Base-by-base conservation (phyloP, 2,113 vertebrate species). In the Panurus biarmicus region DNA sequence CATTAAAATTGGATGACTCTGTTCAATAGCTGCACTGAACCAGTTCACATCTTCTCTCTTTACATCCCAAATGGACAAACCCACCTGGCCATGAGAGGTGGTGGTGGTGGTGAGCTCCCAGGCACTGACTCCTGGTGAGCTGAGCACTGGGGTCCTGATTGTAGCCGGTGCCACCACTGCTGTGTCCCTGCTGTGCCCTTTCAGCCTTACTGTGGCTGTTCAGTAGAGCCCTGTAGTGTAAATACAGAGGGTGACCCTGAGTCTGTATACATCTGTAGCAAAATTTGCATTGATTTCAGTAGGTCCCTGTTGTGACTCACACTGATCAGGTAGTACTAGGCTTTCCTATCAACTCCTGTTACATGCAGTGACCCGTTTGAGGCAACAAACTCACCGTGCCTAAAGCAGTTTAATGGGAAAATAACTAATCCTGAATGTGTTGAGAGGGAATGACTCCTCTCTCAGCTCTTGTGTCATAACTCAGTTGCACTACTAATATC, bases 351-450 rank as follows among this genome's bases (percentile, higher is more conserved):
- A 88, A 13, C 42, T 72, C 38, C 95, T 74, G 69, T 80, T 95
- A 89, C n/a, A 90, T 47, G 35, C 94, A 93, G 82, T 45, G 14
- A 87, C 91, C 73, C 51, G 16, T 95, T 83, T 93, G 84, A 95
- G 93, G 93, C 91, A 96, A 90, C 74, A 96, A 96, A 94, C 81
- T 91, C 36, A 60, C 74, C 15, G 9, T 93, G 93, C 88, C 77
- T 80, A 96, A 96, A 96, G 94, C 87, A 86, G 92, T 96, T 95
- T 96, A 96, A 85, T 88, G 94, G 90, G 93, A 92, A 97, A 97
- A 95, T 83, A 96, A 93, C 89, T 97, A 96, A 97, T 96, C 93
- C 88, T 81, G 93, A 89, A 95, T 87, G 81, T 58, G 82, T 85
- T 80, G 90, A 96, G 85, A 95, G 95, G 91, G 84, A 97, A 97